A percentile compares a stretch with the other conserved stretches of the same genome.
Conservation (phyloP, 2,113 vertebrate genomes). For the Hassar affinis region DNA sequence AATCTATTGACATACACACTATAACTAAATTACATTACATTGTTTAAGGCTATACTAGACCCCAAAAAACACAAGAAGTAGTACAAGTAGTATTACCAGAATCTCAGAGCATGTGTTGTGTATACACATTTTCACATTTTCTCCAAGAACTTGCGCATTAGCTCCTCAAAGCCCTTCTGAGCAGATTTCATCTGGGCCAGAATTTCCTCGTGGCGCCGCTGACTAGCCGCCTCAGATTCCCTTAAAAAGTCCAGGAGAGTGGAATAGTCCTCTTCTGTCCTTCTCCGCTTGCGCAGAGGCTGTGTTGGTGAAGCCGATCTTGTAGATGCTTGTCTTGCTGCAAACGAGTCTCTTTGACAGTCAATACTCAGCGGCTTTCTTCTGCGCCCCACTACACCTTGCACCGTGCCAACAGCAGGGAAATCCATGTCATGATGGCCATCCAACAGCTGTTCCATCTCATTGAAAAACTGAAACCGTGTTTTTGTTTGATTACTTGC, state of each 20-base stretch:
- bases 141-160: constrained; percentile 32
- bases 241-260: constrained; percentile 34
- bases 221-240: constrained; percentile 26
- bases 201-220: constrained; percentile 35
- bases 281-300: not conserved
- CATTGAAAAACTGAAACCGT: constrained; percentile 49
- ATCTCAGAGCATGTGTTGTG: not conserved
- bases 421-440: constrained; percentile 36
- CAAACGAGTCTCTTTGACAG: not conserved
- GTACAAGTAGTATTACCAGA: not conserved
- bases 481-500: constrained; percentile 14
- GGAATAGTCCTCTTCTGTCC: constrained; percentile 12
- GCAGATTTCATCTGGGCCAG: constrained; percentile 36
- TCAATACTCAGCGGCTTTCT: not conserved
- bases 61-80: not conserved
- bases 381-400: constrained; percentile 5
- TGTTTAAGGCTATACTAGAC: not conserved
- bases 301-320: not conserved
- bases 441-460: constrained; percentile 52
- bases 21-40: not conserved
- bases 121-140: constrained; percentile 20
- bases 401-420: constrained; percentile 33
- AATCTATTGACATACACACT: not conserved
- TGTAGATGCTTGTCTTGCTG: not conserved
- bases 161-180: constrained; percentile 33